A percentile compares a stretch with the other conserved stretches of the same genome.
Conservation (phyloP, 2,888 invertebrate species). For the Diploptera punctata region DNA sequence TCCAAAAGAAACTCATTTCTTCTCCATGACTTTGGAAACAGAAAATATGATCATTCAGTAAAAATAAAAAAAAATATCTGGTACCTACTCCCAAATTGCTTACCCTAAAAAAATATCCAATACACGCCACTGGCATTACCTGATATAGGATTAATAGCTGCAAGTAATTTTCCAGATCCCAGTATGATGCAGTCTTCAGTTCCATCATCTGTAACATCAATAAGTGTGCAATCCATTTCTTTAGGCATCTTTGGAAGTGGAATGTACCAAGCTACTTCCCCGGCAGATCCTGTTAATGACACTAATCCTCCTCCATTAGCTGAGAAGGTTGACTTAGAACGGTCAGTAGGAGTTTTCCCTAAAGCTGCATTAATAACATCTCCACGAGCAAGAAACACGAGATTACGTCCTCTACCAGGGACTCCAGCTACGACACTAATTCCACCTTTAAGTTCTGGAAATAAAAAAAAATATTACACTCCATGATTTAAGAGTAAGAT, state of each 20-base stretch:
- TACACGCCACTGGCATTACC: too few species aligned
- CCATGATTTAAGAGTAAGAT: too few species aligned
- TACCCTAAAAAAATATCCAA: too few species aligned
- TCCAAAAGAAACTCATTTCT: too few species aligned
- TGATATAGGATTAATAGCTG: conserved; percentile 65
- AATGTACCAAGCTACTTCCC: conserved; percentile 77
- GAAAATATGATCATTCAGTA: too few species aligned
- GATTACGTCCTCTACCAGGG: conserved; percentile 68
- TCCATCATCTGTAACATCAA: conserved; percentile 76
- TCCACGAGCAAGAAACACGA: conserved; percentile 76
- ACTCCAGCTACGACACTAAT: conserved; percentile 73
- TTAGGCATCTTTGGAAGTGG: conserved; percentile 71
- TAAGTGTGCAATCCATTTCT: conserved; percentile 73
- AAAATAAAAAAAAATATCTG: too few species aligned
- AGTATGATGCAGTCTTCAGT: conserved; percentile 77
- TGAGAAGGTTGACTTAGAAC: conserved; percentile 23
- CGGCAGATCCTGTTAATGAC: conserved; percentile 71
- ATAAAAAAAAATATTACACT: conserved; percentile 33
- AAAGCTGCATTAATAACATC: conserved; percentile 22
- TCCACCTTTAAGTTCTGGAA: conserved; percentile 67
- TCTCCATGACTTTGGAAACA: too few species aligned
- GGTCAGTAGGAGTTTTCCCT: conserved; percentile 37
- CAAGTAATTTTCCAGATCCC: conserved; percentile 70
- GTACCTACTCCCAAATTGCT: too few species aligned
- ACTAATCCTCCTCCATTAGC: conserved; percentile 65